phyloP scores from a whole-genome alignment of 2,797 vertebrate genomes.

The Melanotaenia boesemani region DNA sequence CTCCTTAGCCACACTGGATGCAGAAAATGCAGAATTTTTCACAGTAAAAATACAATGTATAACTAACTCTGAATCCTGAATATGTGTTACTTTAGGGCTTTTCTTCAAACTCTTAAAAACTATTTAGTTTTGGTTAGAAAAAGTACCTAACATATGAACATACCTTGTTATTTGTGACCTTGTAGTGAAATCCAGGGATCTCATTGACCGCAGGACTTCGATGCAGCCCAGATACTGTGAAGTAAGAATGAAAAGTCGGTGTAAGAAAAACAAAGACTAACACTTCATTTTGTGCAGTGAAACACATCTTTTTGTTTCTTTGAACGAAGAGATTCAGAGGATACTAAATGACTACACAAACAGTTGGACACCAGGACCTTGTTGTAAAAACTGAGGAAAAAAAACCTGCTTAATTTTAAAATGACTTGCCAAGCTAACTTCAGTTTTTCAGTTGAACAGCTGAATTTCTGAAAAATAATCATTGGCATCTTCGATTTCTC shows the following conservation, averaged over 20 bases:
- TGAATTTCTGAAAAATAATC: not conserved
- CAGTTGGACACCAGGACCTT: not conserved
- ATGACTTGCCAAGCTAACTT: not conserved
- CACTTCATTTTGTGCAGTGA: not conserved
- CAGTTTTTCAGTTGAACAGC: not conserved
- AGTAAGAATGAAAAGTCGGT: constrained; percentile 54
- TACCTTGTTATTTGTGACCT: constrained; percentile 98
- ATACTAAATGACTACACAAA: constrained; percentile 1
- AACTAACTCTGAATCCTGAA: too few relatives aligned
- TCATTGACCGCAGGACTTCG: constrained; percentile 97
- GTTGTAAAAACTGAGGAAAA: not conserved
- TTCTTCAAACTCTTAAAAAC: not conserved
- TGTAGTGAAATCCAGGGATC: constrained; percentile 96
- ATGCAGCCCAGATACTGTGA: constrained; percentile 97
- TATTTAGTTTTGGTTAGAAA: not conserved
- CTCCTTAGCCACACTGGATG: too few relatives aligned
- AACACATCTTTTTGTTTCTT: not conserved
- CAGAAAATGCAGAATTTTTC: too few relatives aligned
- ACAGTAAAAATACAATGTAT: too few relatives aligned
- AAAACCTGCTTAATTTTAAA: not conserved
- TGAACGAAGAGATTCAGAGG: not conserved
- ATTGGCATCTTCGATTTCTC: not conserved
- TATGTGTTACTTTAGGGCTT: not conserved
- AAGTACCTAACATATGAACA: constrained; percentile 30
- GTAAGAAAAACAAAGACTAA: constrained; percentile 14